Evolutionary conservation across 2,888 invertebrate species (phyloP).

Genomic region (Acronicta aceris): DNA sequence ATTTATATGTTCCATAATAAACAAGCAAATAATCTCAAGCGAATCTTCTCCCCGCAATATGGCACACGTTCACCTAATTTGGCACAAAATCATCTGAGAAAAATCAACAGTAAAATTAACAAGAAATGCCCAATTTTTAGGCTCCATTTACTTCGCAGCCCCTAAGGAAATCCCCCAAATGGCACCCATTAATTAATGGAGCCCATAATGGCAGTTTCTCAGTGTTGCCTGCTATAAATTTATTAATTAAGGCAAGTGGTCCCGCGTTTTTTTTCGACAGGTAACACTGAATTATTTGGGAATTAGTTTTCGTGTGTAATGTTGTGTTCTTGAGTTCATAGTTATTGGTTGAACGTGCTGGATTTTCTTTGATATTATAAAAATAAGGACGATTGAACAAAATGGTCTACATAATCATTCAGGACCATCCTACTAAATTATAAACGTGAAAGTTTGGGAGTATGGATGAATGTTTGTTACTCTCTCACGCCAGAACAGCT

Average conservation of each 20-base stretch:
- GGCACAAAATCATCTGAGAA: slow-evolving; percentile 34
- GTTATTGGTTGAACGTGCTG: slow-evolving; percentile 1
- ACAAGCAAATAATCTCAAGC: neutral
- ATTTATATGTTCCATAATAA: no score
- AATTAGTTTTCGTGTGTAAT: slow-evolving; percentile 30
- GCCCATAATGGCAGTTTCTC: slow-evolving; percentile 56
- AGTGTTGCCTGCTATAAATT: slow-evolving; percentile 56
- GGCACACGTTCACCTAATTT: slow-evolving; percentile 31
- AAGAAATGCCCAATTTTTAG: slow-evolving; percentile 56
- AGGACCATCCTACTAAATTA: no score
- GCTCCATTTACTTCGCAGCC: slow-evolving; percentile 48
- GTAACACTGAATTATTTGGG: slow-evolving; percentile 48
- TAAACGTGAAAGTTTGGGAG: no score
- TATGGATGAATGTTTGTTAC: no score
- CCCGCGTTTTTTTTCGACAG: slow-evolving; percentile 46
- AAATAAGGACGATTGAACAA: no score
- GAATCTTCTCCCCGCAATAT: slow-evolving; percentile 11
- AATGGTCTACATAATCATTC: no score
- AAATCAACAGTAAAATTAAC: slow-evolving; percentile 55
- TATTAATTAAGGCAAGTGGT: slow-evolving; percentile 59
- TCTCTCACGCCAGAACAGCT: no score
- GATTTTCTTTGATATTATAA: neutral
- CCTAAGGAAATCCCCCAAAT: slow-evolving; percentile 58
- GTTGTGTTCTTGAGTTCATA: slow-evolving; percentile 12
- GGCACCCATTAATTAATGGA: slow-evolving; percentile 62